A percentile compares a stretch with the other conserved stretches of the same genome.
Conservation (phyloP, 2,888 invertebrate species). For the Ommatoiulus sabulosus region DNA sequence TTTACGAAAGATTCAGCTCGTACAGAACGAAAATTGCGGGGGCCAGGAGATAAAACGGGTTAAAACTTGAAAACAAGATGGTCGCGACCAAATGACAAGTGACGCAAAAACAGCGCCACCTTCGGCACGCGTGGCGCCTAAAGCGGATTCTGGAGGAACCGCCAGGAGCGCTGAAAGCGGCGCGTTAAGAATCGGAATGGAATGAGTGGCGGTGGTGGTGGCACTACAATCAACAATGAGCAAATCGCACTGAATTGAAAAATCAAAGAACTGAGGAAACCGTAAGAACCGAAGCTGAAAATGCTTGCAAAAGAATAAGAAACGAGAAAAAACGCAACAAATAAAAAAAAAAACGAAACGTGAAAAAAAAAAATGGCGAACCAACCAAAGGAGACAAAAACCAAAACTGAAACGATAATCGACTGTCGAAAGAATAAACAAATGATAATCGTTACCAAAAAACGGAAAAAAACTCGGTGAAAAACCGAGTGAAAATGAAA, state of each 20-base stretch:
- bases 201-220: slow-evolving; percentile 24
- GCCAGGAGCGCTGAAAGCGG: neutral
- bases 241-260: slow-evolving; percentile 22
- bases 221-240: slow-evolving; percentile 31
- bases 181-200: neutral
- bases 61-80: neutral
- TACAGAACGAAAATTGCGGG: neutral
- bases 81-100: neutral
- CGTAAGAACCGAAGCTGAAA: slow-evolving; percentile 50
- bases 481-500: slow-evolving; percentile 1
- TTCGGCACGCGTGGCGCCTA: neutral
- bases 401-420: neutral
- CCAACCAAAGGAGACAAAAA: neutral
- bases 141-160: too few relatives aligned
- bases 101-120: neutral
- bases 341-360: neutral
- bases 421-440: neutral
- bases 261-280: slow-evolving; percentile 43
- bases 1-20: neutral
- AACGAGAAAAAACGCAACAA: neutral
- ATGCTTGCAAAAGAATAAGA: slow-evolving; percentile 28
- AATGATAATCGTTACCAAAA: neutral
- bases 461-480: neutral
- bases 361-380: neutral
- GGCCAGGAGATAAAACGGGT: neutral